Base-by-base conservation (phyloP, 2,888 invertebrate genomes). In the Incurvaria masculella region DNA sequence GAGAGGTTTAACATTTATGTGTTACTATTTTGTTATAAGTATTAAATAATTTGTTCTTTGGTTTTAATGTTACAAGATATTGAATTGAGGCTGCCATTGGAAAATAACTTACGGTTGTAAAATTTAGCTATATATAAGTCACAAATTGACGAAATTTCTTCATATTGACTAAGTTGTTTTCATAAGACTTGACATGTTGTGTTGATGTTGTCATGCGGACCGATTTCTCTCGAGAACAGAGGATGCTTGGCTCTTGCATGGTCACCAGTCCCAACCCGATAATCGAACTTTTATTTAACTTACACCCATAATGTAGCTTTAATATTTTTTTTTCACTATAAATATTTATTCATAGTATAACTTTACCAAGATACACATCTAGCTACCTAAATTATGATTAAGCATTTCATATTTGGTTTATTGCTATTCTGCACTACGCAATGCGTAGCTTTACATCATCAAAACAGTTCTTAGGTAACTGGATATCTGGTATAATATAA, bases 81-180 rank as follows among this genome's bases (percentile, higher is more conserved):
- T 33, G 14, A 33, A 39, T n/a, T 18, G 45, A 46, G 21, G 40
- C 17, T 21, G 33, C 26, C 10, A 10, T 21, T 21, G 40, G 38
- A 39, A 40, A 40, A 21, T 46, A 21, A 33, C 14, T 8, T 33
- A 23, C 6, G 64, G 72, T 76, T 20, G 75, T 75, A 78, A 78
- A 78, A 78, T 74, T 78, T 76, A 70, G 72, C 75, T 78, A n/a
- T n/a, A n/a, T n/a, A n/a, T n/a, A 75, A 69, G 76, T 78, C 75
- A 76, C 33, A 72, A 75, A 76, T 78, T 76, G 76, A 78, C 78
- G 65, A 70, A 66, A 71, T 73, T 74, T 69, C 67, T 72, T 71
- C 72, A 46, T 39, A 78, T 78, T 76, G 78, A 75, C 78, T 76
- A 78, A 73, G 68, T 33, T 33, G 69, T 69, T 70, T 71, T 76